phyloP scores from a whole-genome alignment of 2,797 vertebrate genomes.

The Schizothorax lantsangensis region DNA sequence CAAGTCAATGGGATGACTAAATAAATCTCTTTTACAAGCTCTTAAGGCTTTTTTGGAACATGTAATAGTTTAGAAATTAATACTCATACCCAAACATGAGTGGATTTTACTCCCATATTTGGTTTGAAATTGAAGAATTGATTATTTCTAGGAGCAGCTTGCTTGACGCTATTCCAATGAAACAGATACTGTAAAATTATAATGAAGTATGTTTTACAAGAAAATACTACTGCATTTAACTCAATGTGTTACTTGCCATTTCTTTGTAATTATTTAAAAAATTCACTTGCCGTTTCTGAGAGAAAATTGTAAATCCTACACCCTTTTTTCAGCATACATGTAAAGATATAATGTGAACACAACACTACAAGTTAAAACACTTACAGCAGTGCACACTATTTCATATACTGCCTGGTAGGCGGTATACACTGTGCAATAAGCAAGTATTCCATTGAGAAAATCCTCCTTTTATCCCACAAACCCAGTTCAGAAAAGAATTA shows the following conservation, averaged over 20 bases:
- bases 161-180: neutral
- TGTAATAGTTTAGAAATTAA: neutral
- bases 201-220: neutral
- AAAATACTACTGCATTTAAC: neutral
- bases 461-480: neutral
- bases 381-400: neutral
- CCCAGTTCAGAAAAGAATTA: neutral
- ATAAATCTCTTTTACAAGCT: neutral
- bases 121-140: neutral
- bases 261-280: neutral
- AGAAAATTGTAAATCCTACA: neutral
- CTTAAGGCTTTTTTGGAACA: neutral
- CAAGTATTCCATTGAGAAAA: slow-evolving; percentile 1
- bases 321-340: neutral
- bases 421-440: neutral
- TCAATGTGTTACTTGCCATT: neutral
- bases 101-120: neutral
- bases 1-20: neutral
- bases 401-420: neutral
- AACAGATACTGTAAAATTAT: neutral
- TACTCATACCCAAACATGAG: neutral
- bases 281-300: neutral
- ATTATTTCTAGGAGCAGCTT: neutral
- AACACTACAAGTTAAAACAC: neutral
- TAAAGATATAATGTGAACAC: neutral